Percentiles rank a stretch among this genome's conserved stretches.
phyloP scores from a whole-genome alignment of 1,140 invertebrate species.

The Sarcophaga peregrina region DNA sequence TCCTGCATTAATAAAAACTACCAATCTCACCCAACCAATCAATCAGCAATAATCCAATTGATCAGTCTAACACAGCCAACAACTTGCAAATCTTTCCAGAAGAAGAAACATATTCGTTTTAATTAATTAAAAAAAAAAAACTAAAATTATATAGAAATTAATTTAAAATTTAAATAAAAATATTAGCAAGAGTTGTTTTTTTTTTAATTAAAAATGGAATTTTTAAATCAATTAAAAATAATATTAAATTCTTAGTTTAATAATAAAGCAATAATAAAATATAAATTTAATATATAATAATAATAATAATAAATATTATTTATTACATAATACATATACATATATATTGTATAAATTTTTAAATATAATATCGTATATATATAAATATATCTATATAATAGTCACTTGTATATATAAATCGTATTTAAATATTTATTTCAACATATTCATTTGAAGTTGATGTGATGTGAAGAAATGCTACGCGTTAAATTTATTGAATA shows the following conservation, averaged over 20 bases:
- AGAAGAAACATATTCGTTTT: not conserved
- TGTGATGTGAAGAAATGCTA: not conserved
- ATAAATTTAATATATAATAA: too few relatives aligned
- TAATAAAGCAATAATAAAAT: too few relatives aligned
- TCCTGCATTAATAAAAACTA: not conserved
- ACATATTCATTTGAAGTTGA: not conserved
- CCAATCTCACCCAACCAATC: not conserved
- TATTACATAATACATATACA: too few relatives aligned
- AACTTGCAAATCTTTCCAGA: constrained; percentile 28
- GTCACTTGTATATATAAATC: not conserved
- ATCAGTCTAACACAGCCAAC: constrained; percentile 30
- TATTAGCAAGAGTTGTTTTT: too few relatives aligned
- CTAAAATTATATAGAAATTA: not conserved
- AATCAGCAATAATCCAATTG: constrained; percentile 16
- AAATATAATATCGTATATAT: too few relatives aligned
- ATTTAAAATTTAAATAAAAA: not conserved
- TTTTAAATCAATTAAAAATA: too few relatives aligned
- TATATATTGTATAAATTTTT: too few relatives aligned
- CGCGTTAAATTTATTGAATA: too few relatives aligned
- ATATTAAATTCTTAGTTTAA: too few relatives aligned
- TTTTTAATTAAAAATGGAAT: too few relatives aligned
- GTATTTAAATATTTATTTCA: constrained; percentile 6
- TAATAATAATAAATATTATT: not conserved
- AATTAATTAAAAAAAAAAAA: not conserved
- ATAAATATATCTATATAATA: not conserved